Evolutionary conservation across 2,888 invertebrate genomes (phyloP).

Genomic region (Spilosoma lubricipeda): DNA sequence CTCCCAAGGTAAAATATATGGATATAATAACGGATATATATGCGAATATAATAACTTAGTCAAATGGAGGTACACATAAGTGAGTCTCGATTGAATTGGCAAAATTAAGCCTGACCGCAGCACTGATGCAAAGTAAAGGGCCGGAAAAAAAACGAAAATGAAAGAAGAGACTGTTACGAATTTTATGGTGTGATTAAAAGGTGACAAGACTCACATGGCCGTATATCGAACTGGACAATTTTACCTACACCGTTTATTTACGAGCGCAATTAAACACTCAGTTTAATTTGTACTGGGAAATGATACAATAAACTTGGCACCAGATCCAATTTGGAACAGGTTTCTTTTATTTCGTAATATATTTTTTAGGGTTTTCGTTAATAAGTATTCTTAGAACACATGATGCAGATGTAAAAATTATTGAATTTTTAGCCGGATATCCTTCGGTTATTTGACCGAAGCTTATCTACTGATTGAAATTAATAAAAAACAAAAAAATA

Average conservation of each 20-base stretch:
- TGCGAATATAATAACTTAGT: not conserved
- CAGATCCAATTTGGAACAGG: conserved; percentile 10
- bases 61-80: not conserved
- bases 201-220: conserved; percentile 5
- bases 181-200: conserved; percentile 16
- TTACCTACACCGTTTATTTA: conserved; percentile 28
- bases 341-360: conserved; percentile 2
- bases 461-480: too few relatives aligned
- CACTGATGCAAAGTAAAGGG: not conserved
- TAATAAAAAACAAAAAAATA: too few relatives aligned
- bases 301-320: conserved; percentile 29
- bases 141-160: not conserved
- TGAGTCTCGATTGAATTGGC: not conserved
- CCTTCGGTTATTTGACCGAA: not conserved
- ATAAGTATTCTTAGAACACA: not conserved
- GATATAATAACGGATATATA: too few relatives aligned
- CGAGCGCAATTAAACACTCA: conserved; percentile 35
- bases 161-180: not conserved
- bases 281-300: conserved; percentile 22
- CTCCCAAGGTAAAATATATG: too few relatives aligned
- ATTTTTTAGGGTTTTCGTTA: not conserved
- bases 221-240: conserved; percentile 16
- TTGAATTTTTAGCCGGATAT: not conserved
- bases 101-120: not conserved
- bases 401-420: not conserved